Evolutionary conservation across 1,140 invertebrate genomes (phyloP).

Genomic region (Drosophila nebulosa): DNA sequence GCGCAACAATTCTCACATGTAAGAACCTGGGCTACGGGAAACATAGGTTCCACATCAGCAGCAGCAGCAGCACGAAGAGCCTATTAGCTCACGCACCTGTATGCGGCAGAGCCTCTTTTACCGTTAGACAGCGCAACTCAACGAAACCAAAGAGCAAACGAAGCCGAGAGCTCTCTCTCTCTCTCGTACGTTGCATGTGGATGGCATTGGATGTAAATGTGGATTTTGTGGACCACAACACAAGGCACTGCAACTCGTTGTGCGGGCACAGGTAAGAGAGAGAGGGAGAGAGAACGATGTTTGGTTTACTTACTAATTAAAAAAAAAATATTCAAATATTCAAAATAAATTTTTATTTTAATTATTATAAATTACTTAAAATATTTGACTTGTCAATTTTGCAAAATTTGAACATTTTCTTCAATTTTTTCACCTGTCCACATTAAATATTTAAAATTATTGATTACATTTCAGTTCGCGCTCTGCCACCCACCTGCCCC

Average conservation of each 20-base stretch:
- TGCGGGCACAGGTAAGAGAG: conserved; percentile 45
- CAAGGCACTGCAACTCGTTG: background rate
- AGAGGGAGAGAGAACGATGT: background rate
- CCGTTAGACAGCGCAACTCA: conserved; percentile 57
- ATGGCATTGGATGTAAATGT: conserved; percentile 19
- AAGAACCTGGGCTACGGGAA: background rate
- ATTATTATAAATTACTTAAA: background rate
- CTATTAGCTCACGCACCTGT: conserved; percentile 31
- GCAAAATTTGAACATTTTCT: background rate
- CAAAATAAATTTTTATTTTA: too few relatives aligned
- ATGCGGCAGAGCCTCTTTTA: conserved; percentile 14
- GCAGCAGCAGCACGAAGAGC: background rate
- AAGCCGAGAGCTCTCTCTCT: background rate
- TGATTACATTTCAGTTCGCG: conserved; percentile 59
- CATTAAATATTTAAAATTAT: conserved; percentile 80
- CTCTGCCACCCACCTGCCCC: conserved; percentile 17
- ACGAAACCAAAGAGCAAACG: conserved; percentile 31
- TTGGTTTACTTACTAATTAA: background rate
- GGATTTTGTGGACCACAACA: conserved; percentile 4
- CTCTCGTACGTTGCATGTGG: conserved; percentile 35
- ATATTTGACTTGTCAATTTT: background rate
- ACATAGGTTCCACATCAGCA: background rate
- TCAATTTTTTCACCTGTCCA: conserved; percentile 37
- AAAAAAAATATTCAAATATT: background rate
- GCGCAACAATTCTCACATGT: conserved; percentile 8